Evolutionary conservation across 2,888 invertebrate genomes (phyloP).

Genomic region (Parthenolecanium corni): DNA sequence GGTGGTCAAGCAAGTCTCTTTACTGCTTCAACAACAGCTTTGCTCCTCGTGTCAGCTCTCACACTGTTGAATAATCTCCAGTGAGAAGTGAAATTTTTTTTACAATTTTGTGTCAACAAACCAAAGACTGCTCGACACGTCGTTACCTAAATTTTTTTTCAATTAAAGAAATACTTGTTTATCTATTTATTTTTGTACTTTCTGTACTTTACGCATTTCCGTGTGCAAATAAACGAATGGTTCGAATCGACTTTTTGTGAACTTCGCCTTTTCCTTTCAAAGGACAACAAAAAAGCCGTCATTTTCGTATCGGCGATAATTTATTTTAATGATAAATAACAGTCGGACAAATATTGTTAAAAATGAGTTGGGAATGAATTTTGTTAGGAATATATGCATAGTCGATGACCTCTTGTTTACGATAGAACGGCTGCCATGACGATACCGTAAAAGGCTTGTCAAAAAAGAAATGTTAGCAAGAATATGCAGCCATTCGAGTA

Average conservation of each 20-base stretch:
- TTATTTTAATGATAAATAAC: not conserved
- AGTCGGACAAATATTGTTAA: not conserved
- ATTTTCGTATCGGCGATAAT: not conserved
- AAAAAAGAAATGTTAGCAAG: not conserved
- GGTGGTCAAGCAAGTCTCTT: no score
- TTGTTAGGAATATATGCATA: not conserved
- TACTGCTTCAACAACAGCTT: no score
- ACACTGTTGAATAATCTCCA: no score
- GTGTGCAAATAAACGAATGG: not conserved
- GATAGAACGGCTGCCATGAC: constrained; percentile 9
- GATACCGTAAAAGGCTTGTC: constrained; percentile 15
- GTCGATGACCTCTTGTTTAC: constrained; percentile 26
- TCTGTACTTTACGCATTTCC: not conserved
- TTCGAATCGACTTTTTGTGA: not conserved
- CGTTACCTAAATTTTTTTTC: no score
- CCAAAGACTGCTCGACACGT: no score
- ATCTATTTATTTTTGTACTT: not conserved
- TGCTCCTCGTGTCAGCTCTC: no score
- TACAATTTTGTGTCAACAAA: no score
- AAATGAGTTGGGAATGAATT: not conserved
- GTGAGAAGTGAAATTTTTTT: no score
- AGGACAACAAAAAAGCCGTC: not conserved
- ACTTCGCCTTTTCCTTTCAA: not conserved
- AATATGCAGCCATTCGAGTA: not conserved
- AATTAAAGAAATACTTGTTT: no score